A percentile compares a stretch with the other conserved stretches of the same genome.
These are phyloP conservation scores for Botia kubotai DNA, from an alignment of 2,797 vertebrate genomes.

Conservation along the genomic window DNA sequence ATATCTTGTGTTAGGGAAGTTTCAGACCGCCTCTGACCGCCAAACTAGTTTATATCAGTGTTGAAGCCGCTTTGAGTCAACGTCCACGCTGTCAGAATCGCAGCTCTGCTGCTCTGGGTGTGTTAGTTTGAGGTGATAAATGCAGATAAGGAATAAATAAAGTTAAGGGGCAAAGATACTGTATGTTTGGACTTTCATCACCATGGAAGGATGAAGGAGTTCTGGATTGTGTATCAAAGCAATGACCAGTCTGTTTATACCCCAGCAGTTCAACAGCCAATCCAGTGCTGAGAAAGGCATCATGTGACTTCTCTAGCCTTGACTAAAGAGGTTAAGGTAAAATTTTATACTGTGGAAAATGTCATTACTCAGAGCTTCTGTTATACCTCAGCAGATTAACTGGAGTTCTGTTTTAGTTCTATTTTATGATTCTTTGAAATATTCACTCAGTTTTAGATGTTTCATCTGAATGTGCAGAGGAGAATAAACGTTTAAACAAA, in stretches of 20 bases:
- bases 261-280: conserved; percentile 41
- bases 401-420: too few relatives aligned
- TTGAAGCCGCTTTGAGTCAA: neutral
- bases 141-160: conserved; percentile 54
- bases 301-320: neutral
- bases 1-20: neutral
- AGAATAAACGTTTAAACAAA: too few relatives aligned
- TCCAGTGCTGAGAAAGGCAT: neutral
- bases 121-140: conserved; percentile 50
- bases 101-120: conserved; percentile 37
- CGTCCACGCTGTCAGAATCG: neutral
- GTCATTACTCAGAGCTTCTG: too few relatives aligned
- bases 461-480: too few relatives aligned
- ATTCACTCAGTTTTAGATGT: too few relatives aligned
- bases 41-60: neutral
- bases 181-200: conserved; percentile 53
- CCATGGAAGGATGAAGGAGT: conserved; percentile 12
- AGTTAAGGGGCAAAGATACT: conserved; percentile 43
- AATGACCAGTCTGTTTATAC: conserved; percentile 28
- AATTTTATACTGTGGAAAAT: neutral
- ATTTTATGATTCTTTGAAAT: too few relatives aligned
- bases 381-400: too few relatives aligned
- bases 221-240: conserved; percentile 53
- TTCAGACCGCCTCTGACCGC: neutral
- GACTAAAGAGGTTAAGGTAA: neutral